Base-by-base conservation (phyloP, 2,113 vertebrate species). In the Cavia porcellus region DNA sequence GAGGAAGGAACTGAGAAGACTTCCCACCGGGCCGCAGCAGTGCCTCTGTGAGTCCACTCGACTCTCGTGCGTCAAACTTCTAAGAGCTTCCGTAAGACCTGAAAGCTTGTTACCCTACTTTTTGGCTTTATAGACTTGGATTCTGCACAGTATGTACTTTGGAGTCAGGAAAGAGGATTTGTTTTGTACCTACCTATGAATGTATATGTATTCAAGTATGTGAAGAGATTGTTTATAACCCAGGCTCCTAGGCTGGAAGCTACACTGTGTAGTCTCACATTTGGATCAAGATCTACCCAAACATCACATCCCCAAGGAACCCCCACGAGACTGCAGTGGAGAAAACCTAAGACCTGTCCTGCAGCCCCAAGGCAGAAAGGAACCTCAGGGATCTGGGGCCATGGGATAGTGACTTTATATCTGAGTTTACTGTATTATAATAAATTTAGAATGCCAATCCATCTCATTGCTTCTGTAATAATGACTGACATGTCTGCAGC, bases 1-100 rank as follows among this genome's bases (percentile, higher is more conserved):
- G 79, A 0, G 91, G 91, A 79, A 97, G 81, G 89, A 96, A n/a
- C 91, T 97, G 96, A 97, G 64, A 83, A 75, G 62, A 17, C 0
- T 2, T 30, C 82, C 57, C 28, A 0, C 3, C 0, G 11, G 62
- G 52, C 92, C 55, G 4, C 0, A 1, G 0, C 13, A 50, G 55
- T 62, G 15, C 64, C 66, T 81, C 90, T 1, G 15, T 72, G 92
- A 95, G 85, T 86, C 22, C 1, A 3, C 10, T 25, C 35, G 94
- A 95, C 75, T 90, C 81, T 87, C 24, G 52, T 3, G 9, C 38
- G 82, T 90, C 92, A 68, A 80, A 95, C 86, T 17, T 62, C 72
- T n/a, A 14, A 96, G 92, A 12, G 14, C 77, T 86, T 90, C 66
- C 3, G 3, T 28, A 80, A 50, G 88, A 84, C 80, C 83, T 91